Evolutionary conservation across 1,140 invertebrate genomes (phyloP).

Genomic region (Epicauta chinensis): DNA sequence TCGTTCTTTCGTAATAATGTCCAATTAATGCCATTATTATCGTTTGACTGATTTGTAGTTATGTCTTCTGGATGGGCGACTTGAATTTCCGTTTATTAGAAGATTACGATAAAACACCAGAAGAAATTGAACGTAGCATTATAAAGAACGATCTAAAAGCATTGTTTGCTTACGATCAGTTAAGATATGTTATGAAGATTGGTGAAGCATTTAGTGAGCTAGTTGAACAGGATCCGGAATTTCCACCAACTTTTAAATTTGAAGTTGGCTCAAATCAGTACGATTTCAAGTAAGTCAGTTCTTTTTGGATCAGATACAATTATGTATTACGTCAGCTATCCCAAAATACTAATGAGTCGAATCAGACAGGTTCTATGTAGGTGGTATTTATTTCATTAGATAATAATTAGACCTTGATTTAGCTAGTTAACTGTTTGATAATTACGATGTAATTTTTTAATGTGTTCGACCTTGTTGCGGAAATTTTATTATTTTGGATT

Average conservation of each 20-base stretch:
- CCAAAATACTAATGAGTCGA: too few relatives aligned
- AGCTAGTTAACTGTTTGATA: too few relatives aligned
- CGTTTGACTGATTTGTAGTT: slow-evolving; percentile 52
- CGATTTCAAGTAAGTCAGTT: slow-evolving; percentile 65
- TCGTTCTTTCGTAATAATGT: too few relatives aligned
- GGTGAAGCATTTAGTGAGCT: slow-evolving; percentile 77
- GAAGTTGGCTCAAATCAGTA: slow-evolving; percentile 64
- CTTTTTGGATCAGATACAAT: too few relatives aligned
- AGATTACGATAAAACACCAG: slow-evolving; percentile 49
- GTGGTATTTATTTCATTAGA: too few relatives aligned
- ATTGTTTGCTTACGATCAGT: slow-evolving; percentile 67
- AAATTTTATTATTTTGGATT: too few relatives aligned
- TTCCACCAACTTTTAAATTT: slow-evolving; percentile 89
- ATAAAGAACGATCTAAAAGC: slow-evolving; percentile 57
- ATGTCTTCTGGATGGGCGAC: slow-evolving; percentile 93
- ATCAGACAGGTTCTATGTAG: too few relatives aligned
- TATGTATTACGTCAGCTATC: too few relatives aligned
- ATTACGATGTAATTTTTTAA: too few relatives aligned
- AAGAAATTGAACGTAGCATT: slow-evolving; percentile 61
- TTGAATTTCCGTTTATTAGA: slow-evolving; percentile 82
- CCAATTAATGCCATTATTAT: too few relatives aligned
- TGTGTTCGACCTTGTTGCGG: too few relatives aligned
- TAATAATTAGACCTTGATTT: too few relatives aligned
- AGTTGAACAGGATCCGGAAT: slow-evolving; percentile 62
- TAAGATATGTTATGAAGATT: slow-evolving; percentile 58